These are phyloP conservation scores for Mesocricetus auratus DNA, from an alignment of 2,113 vertebrate genomes.

Conservation along the genomic window DNA sequence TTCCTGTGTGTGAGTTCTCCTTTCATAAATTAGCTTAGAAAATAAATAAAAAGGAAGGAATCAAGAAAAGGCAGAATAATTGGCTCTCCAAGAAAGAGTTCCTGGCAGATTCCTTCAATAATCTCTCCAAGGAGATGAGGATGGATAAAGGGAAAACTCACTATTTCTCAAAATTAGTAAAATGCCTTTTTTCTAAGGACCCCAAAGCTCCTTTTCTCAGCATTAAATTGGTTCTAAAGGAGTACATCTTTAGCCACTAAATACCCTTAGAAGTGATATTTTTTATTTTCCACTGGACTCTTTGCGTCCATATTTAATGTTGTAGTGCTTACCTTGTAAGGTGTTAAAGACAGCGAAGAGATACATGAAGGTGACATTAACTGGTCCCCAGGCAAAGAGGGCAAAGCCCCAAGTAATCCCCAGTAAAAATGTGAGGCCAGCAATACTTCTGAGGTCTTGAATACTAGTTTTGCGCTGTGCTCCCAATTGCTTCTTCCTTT, in stretches of 20 bases:
- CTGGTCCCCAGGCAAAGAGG: constrained; percentile 95
- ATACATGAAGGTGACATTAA: constrained; percentile 93
- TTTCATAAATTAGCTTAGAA: constrained; percentile 11
- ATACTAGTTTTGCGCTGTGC: constrained; percentile 90
- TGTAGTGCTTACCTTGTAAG: constrained; percentile 92
- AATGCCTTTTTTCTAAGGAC: constrained; percentile 44
- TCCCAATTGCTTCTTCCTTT: constrained; percentile 95
- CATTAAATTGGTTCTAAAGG: background rate
- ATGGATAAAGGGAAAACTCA: constrained; percentile 13
- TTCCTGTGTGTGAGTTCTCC: background rate
- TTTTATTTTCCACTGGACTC: background rate
- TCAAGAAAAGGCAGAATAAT: constrained; percentile 29
- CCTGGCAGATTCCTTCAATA: constrained; percentile 1
- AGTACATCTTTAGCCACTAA: constrained; percentile 14
- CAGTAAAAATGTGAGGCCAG: constrained; percentile 93
- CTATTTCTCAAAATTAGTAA: constrained; percentile 48
- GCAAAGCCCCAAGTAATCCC: constrained; percentile 98
- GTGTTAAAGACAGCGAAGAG: constrained; percentile 97
- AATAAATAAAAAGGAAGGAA: background rate
- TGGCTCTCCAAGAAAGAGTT: constrained; percentile 20
- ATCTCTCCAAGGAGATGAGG: background rate
- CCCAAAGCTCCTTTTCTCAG: constrained; percentile 36
- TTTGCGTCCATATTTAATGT: background rate
- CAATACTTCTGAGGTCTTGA: constrained; percentile 93
- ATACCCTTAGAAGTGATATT: background rate